Evolutionary conservation across 92 coral and sea anemone genomes (phyloP), one percentile per base, ranked within the genome.

Genomic region (Chrysogorgia sp.): DNA sequence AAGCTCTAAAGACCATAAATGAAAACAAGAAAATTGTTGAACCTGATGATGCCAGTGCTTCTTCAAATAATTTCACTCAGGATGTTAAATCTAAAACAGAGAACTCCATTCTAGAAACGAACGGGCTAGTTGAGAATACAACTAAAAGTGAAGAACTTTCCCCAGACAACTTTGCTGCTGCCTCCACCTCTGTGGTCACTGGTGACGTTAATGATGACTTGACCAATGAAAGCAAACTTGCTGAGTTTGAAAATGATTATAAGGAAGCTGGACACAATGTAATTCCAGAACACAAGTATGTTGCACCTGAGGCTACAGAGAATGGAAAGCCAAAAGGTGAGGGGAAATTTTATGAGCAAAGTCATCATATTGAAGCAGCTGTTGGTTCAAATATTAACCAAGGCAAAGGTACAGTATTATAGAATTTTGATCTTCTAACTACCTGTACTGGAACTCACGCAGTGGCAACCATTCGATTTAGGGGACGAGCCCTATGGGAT

Each of bases 1-100:
- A 69, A 13, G 25, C 48, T 1, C 25, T 69, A 29, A 59, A 47
- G 55, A 49, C 60, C 23, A 26, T 60, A 25, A 69, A 69, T 23
- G 25, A 45, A 68, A 2, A 33, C 6, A 68, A 68, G 55, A 60
- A 37, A 35, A 20, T 29, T 15, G 30, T 17, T 8, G 29, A 7
- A 35, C 28, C 20, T 15, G 72, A 12, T 13, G 14, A 3, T 0
- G 23, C 21, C 34, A 37, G 47, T 6, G 25, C 50, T 19, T 10
- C 13, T 13, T 3, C 45, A 19, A 49, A 49, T 4, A 47, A 17
- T 60, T 45, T 35, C 14, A 30, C 59, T 7, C 50, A 55, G 7
- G 43, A 2, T 69, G 61, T 12, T 8, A 35, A 29, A 1, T n/a
- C 33, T 26, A 34, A 69, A 26, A 22, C 29, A 1, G 72, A 48